Evolutionary conservation across 2,113 vertebrate genomes (phyloP).

Genomic region (Scortum barcoo): DNA sequence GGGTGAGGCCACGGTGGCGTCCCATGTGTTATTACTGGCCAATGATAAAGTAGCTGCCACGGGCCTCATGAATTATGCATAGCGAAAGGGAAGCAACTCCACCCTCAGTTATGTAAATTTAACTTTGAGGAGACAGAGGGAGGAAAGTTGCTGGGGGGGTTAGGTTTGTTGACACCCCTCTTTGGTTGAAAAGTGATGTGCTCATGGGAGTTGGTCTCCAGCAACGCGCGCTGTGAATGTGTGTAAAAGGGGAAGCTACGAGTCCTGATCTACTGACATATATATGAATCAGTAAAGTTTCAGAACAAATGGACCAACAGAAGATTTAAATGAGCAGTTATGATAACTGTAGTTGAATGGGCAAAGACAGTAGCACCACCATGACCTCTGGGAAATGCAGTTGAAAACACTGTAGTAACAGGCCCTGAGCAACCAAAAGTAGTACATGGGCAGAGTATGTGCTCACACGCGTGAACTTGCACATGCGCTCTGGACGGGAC

Average conservation of each 20-base stretch:
- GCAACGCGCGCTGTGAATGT: conserved; percentile 1
- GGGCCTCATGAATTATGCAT: conserved; percentile 85
- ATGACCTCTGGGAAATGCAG: background rate
- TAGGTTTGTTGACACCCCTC: conserved; percentile 21
- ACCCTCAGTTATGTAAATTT: conserved; percentile 81
- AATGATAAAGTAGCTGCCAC: conserved; percentile 84
- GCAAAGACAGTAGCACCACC: too few species aligned
- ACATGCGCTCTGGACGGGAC: background rate
- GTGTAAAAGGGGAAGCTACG: conserved; percentile 22
- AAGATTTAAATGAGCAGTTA: too few species aligned
- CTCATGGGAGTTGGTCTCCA: conserved; percentile 13
- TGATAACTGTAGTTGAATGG: too few species aligned
- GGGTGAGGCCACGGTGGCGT: conserved; percentile 70
- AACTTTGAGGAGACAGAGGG: conserved; percentile 57
- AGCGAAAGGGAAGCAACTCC: conserved; percentile 41
- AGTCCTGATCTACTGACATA: conserved; percentile 45
- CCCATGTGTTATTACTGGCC: conserved; percentile 75
- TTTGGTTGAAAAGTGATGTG: conserved; percentile 10
- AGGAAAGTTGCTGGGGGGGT: conserved; percentile 43
- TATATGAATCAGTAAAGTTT: background rate
- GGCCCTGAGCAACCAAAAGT: background rate
- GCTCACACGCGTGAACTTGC: background rate
- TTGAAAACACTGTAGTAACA: background rate
- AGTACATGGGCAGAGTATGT: too few species aligned
- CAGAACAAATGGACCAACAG: background rate